Evolutionary conservation across 2,888 invertebrate species (phyloP).

Genomic region (Drosophila limbata): DNA sequence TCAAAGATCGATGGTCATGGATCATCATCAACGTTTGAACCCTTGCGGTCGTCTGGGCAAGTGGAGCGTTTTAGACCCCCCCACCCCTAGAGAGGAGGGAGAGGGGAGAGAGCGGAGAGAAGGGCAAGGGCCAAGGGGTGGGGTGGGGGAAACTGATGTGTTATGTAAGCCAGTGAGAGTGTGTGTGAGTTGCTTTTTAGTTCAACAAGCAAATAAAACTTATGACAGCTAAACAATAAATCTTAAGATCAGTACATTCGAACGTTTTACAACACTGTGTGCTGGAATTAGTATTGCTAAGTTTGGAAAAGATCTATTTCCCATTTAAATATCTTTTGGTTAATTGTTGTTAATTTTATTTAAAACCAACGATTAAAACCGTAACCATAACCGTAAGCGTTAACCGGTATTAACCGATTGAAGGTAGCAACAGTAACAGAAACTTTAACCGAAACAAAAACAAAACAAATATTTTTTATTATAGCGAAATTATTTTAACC

Average conservation of each 20-base stretch:
- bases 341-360: too few species aligned
- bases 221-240: constrained; percentile 8
- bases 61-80: background rate
- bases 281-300: background rate
- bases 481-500: too few species aligned
- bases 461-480: too few species aligned
- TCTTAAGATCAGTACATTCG: constrained; percentile 6
- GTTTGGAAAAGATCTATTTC: background rate
- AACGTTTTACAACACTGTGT: constrained; percentile 12
- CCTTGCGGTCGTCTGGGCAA: constrained; percentile 44
- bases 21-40: constrained; percentile 50
- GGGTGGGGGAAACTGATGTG: constrained; percentile 1
- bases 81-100: background rate
- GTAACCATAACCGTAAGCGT: too few species aligned
- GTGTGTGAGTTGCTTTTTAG: constrained; percentile 18
- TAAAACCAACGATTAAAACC: too few species aligned
- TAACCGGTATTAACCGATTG: too few species aligned
- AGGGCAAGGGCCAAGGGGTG: background rate
- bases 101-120: background rate
- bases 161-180: constrained; percentile 20
- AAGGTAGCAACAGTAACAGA: too few species aligned
- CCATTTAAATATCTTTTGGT: background rate
- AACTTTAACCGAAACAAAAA: too few species aligned
- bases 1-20: constrained; percentile 55
- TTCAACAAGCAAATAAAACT: constrained; percentile 20